Percentiles rank a stretch among this genome's conserved stretches.
phyloP scores from a whole-genome alignment of 2,113 vertebrate species.

The Lonchura striata region DNA sequence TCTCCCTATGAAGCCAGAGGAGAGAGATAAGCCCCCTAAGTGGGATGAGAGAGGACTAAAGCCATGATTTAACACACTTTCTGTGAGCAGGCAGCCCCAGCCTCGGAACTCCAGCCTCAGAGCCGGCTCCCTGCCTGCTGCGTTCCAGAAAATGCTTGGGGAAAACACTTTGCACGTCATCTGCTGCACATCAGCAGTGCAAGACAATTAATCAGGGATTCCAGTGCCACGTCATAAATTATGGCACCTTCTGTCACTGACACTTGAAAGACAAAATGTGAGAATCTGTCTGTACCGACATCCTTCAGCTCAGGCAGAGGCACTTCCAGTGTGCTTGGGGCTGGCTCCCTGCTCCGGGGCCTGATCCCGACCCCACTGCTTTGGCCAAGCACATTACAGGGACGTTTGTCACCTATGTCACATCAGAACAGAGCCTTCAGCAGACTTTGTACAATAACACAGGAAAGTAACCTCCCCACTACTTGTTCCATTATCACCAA shows the following conservation, averaged over 20 bases:
- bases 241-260: not conserved
- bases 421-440: not conserved
- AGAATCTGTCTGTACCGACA: not conserved
- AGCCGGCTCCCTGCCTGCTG: not conserved
- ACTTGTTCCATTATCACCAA: not conserved
- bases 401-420: fast-evolving
- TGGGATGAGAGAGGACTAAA: not conserved
- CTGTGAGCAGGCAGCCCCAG: not conserved
- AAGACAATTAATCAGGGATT: conserved; percentile 35
- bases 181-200: not conserved
- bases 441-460: not conserved
- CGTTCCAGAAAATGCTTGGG: not conserved
- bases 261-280: not conserved
- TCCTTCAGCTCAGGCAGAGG: not conserved
- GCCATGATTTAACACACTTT: not conserved
- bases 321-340: not conserved
- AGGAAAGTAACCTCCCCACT: not conserved
- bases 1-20: not conserved
- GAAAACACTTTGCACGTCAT: not conserved
- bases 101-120: not conserved
- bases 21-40: conserved; percentile 10
- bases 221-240: conserved; percentile 20
- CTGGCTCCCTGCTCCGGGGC: not conserved
- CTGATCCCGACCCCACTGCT: not conserved
- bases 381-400: not conserved